phyloP scores from a whole-genome alignment of 2,888 invertebrate genomes.

The Drosophila atroscutellata region DNA sequence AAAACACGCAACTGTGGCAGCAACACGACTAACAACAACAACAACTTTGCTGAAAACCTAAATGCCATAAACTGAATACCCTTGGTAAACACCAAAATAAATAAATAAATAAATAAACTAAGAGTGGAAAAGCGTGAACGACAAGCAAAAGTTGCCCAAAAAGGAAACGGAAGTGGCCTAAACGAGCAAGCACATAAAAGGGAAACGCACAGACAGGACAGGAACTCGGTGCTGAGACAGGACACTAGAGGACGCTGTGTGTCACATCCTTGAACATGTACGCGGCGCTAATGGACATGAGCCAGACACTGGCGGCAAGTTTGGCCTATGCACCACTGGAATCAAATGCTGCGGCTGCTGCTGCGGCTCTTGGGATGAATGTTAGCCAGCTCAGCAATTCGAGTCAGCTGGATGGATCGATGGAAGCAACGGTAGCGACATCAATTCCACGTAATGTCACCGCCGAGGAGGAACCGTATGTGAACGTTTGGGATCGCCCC shows the following conservation, averaged over 20 bases:
- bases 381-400: slow-evolving; percentile 48
- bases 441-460: slow-evolving; percentile 39
- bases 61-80: slow-evolving; percentile 49
- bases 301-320: slow-evolving; percentile 64
- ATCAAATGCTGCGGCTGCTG: slow-evolving; percentile 18
- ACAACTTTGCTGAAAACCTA: slow-evolving; percentile 34
- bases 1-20: slow-evolving; percentile 65
- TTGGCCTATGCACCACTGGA: slow-evolving; percentile 63
- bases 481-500: slow-evolving; percentile 90
- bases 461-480: slow-evolving; percentile 78
- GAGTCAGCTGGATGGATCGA: slow-evolving; percentile 30
- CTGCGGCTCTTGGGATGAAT: slow-evolving; percentile 25
- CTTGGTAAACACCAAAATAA: slow-evolving; percentile 8
- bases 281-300: slow-evolving; percentile 63
- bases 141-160: slow-evolving; percentile 9
- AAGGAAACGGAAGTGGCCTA: slow-evolving; percentile 51
- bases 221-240: slow-evolving; percentile 9
- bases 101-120: background rate
- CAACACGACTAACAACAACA: slow-evolving; percentile 26
- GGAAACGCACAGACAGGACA: slow-evolving; percentile 22
- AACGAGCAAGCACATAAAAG: slow-evolving; percentile 33
- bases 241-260: background rate
- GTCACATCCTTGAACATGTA: slow-evolving; percentile 48
- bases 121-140: slow-evolving; percentile 25
- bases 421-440: background rate